Base-by-base conservation (phyloP, 1,140 invertebrate genomes). In the Diachasmimorpha longicaudata region DNA sequence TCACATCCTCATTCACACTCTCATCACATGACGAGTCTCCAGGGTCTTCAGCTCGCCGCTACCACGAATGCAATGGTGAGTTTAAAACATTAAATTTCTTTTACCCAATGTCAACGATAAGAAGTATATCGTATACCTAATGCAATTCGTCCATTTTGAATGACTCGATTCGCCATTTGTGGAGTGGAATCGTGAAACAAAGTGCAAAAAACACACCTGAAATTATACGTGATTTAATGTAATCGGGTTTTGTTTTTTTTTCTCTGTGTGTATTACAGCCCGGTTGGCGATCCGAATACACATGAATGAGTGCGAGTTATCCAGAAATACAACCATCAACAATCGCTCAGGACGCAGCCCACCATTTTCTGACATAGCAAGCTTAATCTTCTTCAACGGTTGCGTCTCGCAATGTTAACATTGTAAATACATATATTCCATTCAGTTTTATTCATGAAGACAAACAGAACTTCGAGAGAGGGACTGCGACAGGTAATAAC, bases 1-100 rank as follows among this genome's bases (percentile, higher is more conserved):
- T 87, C 88, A 36, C 87, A 89, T 79, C 87, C 88, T 70, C 88
- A 89, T 84, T 88, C 88, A 70, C 87, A 89, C 81, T 88, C 88
- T 46, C 89, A 90, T 81, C 90, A 90, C 84, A 90, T 90, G 89
- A 85, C 88, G 74, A 89, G 88, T 83, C 85, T 90, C 74, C 88
- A 90, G 85, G 86, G 90, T 84, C 85, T 90, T 80, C 87, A 90
- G 77, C 81, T 90, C 52, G 87, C 90, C 46, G 87, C 90, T 76
- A 89, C 90, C 81, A 91, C 90, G 82, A 90, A 90, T 81, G 88
- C 88, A 69, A 91, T 91, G 90, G 90, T 91, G 78, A 89, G 90
- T 86, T 46, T 68, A 46, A 10, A 55, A 31, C 36, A 23, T 23
- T 25, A 44, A 76, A 11, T 46, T 48, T 52, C 21, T 31, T 74